A percentile compares a stretch with the other conserved stretches of the same genome.
These are phyloP conservation scores for Neolamprologus modestus DNA, from an alignment of 2,113 vertebrate genomes.

Conservation along the genomic window DNA sequence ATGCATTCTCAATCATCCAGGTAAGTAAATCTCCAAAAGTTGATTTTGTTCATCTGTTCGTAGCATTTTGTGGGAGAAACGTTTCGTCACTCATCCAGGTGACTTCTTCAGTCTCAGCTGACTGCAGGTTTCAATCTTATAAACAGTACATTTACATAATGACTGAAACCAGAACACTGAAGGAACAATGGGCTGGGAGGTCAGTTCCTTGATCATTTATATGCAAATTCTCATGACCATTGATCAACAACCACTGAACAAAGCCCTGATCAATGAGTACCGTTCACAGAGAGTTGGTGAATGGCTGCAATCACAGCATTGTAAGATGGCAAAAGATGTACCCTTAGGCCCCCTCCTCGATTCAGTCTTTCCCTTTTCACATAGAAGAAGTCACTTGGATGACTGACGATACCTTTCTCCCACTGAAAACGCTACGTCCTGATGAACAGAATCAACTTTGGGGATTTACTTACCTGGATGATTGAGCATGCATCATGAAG, in stretches of 20 bases:
- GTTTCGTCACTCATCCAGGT: rapidly evolving
- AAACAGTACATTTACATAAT: rapidly evolving
- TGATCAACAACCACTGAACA: not conserved
- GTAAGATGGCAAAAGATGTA: rapidly evolving
- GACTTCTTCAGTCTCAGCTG: not conserved
- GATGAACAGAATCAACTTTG: not conserved
- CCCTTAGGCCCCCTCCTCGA: rapidly evolving
- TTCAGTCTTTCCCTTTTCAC: not conserved
- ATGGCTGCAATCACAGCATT: not conserved
- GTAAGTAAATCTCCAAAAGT: rapidly evolving
- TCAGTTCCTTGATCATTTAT: rapidly evolving
- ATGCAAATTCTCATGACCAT: not conserved
- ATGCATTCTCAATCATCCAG: rapidly evolving
- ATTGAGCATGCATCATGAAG: not conserved
- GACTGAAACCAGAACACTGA: not conserved
- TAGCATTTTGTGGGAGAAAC: rapidly evolving
- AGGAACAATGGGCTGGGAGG: rapidly evolving
- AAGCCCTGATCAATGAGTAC: not conserved
- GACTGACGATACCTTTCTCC: not conserved
- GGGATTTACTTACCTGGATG: not conserved
- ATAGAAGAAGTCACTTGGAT: not conserved
- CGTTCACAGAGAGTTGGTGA: rapidly evolving
- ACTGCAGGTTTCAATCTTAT: not conserved
- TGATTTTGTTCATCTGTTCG: rapidly evolving
- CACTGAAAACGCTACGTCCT: rapidly evolving